phyloP scores from a whole-genome alignment of 2,797 vertebrate genomes.

The Lepus townsendii region DNA sequence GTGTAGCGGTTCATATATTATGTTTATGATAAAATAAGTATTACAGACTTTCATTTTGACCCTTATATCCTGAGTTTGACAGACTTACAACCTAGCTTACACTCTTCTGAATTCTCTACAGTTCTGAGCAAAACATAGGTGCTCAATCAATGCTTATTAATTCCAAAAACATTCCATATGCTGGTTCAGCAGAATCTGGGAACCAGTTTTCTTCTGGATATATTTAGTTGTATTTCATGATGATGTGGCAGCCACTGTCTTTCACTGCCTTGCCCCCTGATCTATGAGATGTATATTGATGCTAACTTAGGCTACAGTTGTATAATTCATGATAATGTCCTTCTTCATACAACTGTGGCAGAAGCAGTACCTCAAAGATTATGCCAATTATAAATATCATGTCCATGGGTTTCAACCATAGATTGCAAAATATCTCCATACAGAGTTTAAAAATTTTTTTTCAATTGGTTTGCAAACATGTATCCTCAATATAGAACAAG shows the following conservation, averaged over 20 bases:
- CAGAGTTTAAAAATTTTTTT: constrained; percentile 10
- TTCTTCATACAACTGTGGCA: constrained; percentile 41
- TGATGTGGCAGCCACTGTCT: constrained; percentile 36
- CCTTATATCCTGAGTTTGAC: not conserved
- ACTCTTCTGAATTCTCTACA: constrained; percentile 12
- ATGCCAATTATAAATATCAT: constrained; percentile 52
- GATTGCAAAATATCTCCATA: constrained; percentile 64
- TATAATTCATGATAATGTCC: constrained; percentile 37
- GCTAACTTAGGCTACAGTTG: constrained; percentile 12
- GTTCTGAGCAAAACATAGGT: constrained; percentile 30
- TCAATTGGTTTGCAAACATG: constrained; percentile 45
- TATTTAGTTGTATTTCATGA: constrained; percentile 61
- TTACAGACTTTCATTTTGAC: constrained; percentile 8
- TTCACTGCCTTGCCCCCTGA: constrained; percentile 36
- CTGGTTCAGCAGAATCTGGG: constrained; percentile 69
- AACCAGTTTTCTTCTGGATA: constrained; percentile 59
- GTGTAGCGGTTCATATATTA: not conserved
- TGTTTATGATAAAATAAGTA: not conserved
- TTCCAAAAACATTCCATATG: constrained; percentile 57
- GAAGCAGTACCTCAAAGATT: constrained; percentile 58
- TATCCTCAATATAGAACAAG: constrained; percentile 53
- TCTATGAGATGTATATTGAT: not conserved
- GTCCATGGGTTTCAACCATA: constrained; percentile 59
- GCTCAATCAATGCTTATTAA: constrained; percentile 55
- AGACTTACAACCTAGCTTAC: not conserved